Evolutionary conservation across 2,888 invertebrate genomes (phyloP), one percentile per base, ranked within the genome.

Genomic region (Scaptomyza cyrtandrae): DNA sequence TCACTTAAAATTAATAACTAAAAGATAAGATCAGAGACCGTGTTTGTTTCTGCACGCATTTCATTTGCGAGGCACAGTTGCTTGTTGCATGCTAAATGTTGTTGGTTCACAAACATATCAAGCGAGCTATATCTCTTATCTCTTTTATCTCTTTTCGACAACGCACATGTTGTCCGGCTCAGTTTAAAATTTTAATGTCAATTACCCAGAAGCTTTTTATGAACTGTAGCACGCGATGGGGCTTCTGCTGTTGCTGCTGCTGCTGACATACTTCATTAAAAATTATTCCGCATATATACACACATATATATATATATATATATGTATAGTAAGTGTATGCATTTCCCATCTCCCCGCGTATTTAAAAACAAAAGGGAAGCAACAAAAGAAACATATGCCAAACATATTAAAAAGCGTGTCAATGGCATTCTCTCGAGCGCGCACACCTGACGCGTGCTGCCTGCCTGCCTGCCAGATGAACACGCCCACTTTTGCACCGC

Each of bases 341-440:
- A 48, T 27, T 46, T 31, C 19, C n/a, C 27, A 7, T 9, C 29
- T 6, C 1, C 16, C 19, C 24, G 24, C 4, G 3, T 31, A 19
- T 7, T 19, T 19, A n/a, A 35, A 19, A 24, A 46, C 9, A 33
- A 33, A 61, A 14, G 29, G n/a, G 14, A 54, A 58, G 44, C 56
- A 57, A 71, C 56, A 63, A 80, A 75, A 49, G 71, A 80, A 76
- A 80, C 72, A 80, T 56, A 71, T 80, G 76, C 66, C 77, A 80
- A 76, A 76, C 75, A 80, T 76, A 76, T 76, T 80, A 76, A 76
- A 76, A 80, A 76, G n/a, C 72, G 64, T 76, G 76, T 76, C 80
- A 76, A 76, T 76, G 76, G 52, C 60, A 80, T 66, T 80, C 55
- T 61, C 44, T 58, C 43, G 35, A 57, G 19, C 19, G 19, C 19